phyloP scores from a whole-genome alignment of 2,113 vertebrate species.

The Phrynosoma platyrhinos region DNA sequence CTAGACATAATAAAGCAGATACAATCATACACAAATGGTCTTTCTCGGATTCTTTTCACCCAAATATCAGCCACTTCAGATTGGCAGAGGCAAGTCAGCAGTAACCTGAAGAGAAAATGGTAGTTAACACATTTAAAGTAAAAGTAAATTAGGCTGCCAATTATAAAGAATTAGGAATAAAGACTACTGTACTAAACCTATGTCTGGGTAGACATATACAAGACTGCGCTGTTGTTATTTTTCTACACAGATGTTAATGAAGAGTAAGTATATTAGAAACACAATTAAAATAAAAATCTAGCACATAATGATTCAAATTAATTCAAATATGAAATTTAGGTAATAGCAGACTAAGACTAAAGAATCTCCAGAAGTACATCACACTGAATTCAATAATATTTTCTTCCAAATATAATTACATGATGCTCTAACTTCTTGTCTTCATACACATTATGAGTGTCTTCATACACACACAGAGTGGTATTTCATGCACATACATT shows the following conservation, averaged over 20 bases:
- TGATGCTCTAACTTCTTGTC: not conserved
- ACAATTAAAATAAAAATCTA: not conserved
- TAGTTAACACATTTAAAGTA: constrained; percentile 28
- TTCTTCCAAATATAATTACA: not conserved
- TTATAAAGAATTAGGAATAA: not conserved
- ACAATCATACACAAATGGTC: constrained; percentile 80
- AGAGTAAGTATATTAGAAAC: not conserved
- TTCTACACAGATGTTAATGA: not conserved
- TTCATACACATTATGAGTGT: constrained; percentile 19
- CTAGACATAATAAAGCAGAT: constrained; percentile 97
- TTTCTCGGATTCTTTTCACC: constrained; percentile 88
- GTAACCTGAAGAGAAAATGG: constrained; percentile 80
- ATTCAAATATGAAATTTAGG: not conserved
- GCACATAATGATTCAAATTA: not conserved
- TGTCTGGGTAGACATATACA: not conserved
- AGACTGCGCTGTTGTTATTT: not conserved
- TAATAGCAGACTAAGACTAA: not conserved
- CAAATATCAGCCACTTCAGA: constrained; percentile 86
- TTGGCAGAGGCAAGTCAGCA: constrained; percentile 93
- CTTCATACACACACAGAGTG: constrained; percentile 1
- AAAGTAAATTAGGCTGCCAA: not conserved
- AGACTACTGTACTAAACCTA: not conserved
- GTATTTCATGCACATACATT: not conserved
- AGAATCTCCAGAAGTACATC: not conserved
- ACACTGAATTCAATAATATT: not conserved